Conservation (phyloP, 2,113 vertebrate species). For the Myanophis thanlyinensis region DNA sequence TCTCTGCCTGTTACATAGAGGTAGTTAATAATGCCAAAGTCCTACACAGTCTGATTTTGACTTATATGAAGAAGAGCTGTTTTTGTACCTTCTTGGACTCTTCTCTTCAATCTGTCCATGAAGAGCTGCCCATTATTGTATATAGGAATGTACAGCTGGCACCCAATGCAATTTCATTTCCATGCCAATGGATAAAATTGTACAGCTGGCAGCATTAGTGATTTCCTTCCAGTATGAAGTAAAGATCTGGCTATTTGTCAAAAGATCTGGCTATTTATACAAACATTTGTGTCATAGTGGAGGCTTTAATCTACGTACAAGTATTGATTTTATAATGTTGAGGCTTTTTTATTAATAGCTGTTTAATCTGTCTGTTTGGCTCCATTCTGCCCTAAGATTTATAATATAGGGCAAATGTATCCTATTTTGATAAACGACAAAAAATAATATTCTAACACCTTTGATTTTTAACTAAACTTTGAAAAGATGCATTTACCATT, state of each 20-base stretch:
- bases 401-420: neutral
- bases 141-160: neutral
- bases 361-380: neutral
- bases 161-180: neutral
- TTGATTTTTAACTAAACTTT: neutral
- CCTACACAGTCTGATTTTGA: neutral
- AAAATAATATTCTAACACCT: neutral
- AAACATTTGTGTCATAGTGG: neutral
- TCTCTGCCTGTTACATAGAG: neutral
- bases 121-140: neutral
- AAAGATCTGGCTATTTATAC: neutral
- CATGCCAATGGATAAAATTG: neutral
- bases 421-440: neutral
- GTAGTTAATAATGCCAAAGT: neutral
- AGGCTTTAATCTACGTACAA: neutral
- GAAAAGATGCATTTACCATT: neutral
- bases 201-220: neutral
- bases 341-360: neutral
- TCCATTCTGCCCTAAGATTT: neutral
- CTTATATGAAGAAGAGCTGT: neutral
- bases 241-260: neutral
- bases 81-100: neutral
- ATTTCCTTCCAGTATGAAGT: neutral
- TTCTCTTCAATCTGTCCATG: neutral
- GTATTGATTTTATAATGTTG: neutral